A percentile compares a stretch with the other conserved stretches of the same genome.
These are phyloP conservation scores for Pegoplata infirma DNA, from an alignment of 2,888 invertebrate species.

Conservation along the genomic window DNA sequence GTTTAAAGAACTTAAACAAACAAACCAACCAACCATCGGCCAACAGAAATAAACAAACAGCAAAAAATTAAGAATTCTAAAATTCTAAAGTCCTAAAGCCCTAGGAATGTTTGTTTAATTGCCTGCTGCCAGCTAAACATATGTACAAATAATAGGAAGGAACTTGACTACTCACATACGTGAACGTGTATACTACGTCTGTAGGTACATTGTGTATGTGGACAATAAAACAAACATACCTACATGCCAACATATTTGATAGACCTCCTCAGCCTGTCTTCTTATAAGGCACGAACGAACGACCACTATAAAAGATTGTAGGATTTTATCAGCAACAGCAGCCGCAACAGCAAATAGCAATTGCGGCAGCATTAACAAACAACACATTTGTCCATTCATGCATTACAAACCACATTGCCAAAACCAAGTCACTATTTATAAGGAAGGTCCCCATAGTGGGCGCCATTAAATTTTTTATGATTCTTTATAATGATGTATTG, in stretches of 20 bases:
- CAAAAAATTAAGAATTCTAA: constrained; percentile 9
- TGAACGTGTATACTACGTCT: neutral
- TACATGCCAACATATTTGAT: neutral
- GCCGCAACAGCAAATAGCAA: too few relatives aligned
- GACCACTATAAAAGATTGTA: constrained; percentile 31
- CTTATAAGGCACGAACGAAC: constrained; percentile 26
- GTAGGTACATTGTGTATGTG: neutral
- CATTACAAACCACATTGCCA: constrained; percentile 27
- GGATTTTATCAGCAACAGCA: constrained; percentile 44
- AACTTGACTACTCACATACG: neutral
- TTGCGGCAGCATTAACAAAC: constrained; percentile 32
- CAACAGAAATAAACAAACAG: constrained; percentile 23
- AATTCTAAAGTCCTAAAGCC: constrained; percentile 47
- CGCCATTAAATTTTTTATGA: too few relatives aligned
- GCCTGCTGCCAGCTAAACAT: constrained; percentile 43
- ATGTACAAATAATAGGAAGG: constrained; percentile 7
- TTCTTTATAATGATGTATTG: too few relatives aligned
- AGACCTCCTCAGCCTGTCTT: constrained; percentile 7
- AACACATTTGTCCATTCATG: constrained; percentile 56
- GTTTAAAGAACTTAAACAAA: constrained; percentile 52
- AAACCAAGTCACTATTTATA: constrained; percentile 33
- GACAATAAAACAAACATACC: neutral
- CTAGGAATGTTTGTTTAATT: constrained; percentile 56
- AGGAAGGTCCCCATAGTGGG: too few relatives aligned
- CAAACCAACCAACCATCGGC: too few relatives aligned